Evolutionary conservation across 1,140 invertebrate genomes (phyloP).

Genomic region (Neodiprion lecontei): DNA sequence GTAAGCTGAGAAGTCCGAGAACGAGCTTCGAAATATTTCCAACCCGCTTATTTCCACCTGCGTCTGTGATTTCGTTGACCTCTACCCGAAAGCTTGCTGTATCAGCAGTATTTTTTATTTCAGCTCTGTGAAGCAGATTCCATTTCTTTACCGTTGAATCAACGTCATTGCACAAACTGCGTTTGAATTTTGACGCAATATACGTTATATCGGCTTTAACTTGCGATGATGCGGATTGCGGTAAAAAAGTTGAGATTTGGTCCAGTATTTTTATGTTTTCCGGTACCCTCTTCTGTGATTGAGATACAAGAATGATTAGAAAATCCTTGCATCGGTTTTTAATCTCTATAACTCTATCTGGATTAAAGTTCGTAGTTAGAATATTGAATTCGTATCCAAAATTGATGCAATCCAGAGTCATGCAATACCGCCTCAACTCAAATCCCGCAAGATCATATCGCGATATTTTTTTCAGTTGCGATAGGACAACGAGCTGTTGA

Average conservation of each 20-base stretch:
- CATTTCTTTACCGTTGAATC: constrained; percentile 24
- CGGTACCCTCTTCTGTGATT: constrained; percentile 26
- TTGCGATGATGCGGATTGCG: constrained; percentile 23
- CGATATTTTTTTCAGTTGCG: constrained; percentile 22
- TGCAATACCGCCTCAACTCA: constrained; percentile 25
- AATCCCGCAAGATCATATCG: constrained; percentile 20
- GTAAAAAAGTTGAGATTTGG: constrained; percentile 25
- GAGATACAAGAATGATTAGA: constrained; percentile 21
- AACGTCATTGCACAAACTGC: constrained; percentile 23
- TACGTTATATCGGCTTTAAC: constrained; percentile 26
- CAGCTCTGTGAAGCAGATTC: constrained; percentile 19
- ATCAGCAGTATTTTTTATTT: constrained; percentile 15
- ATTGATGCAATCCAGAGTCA: constrained; percentile 23
- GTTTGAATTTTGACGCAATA: constrained; percentile 23
- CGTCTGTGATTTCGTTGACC: constrained; percentile 29
- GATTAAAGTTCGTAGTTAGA: constrained; percentile 15
- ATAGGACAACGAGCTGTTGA: constrained; percentile 26
- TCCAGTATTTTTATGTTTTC: constrained; percentile 25
- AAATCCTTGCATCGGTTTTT: constrained; percentile 28
- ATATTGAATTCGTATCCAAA: constrained; percentile 32
- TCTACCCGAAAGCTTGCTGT: constrained; percentile 29
- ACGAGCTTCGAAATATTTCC: constrained; percentile 28
- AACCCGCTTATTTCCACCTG: constrained; percentile 28
- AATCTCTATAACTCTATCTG: constrained; percentile 18
- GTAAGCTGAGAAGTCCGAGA: constrained; percentile 25